phyloP scores from a whole-genome alignment of 2,888 invertebrate genomes.

The Acanthosepion esculentum region DNA sequence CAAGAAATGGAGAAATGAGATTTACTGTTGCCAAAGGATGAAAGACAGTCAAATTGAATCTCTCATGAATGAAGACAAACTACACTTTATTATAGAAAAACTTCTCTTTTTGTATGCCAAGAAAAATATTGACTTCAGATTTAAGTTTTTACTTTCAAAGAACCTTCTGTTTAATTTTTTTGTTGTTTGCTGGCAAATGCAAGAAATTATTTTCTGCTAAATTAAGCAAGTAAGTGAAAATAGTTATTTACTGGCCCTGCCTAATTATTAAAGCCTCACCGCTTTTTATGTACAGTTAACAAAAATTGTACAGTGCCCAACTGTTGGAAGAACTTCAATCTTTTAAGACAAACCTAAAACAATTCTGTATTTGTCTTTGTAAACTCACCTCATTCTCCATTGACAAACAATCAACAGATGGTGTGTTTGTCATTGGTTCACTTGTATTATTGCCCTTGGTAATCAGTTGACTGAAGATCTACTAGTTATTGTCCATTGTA shows the following conservation, averaged over 20 bases:
- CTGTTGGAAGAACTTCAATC: not conserved
- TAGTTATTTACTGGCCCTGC: not conserved
- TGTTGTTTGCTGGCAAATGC: not conserved
- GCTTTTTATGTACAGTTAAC: not conserved
- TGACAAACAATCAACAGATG: not conserved
- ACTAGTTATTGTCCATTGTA: not conserved
- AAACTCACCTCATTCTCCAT: not conserved
- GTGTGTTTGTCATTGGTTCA: not conserved
- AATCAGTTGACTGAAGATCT: not conserved
- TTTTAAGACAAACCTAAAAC: not conserved
- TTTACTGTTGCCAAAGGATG: too few relatives aligned
- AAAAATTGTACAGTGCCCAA: not conserved
- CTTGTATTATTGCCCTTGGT: not conserved
- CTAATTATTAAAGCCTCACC: not conserved
- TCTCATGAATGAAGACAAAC: too few relatives aligned
- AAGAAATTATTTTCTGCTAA: not conserved
- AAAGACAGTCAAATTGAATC: too few relatives aligned
- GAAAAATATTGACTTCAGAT: too few relatives aligned
- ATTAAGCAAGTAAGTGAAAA: not conserved
- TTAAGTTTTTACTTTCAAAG: too few relatives aligned
- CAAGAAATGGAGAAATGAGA: too few relatives aligned
- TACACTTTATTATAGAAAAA: too few relatives aligned
- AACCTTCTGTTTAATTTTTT: not conserved
- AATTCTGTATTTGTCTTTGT: not conserved
- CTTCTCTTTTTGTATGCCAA: too few relatives aligned